Base-by-base conservation (phyloP, 2,113 vertebrate species). In the Periophthalmus modestus region DNA sequence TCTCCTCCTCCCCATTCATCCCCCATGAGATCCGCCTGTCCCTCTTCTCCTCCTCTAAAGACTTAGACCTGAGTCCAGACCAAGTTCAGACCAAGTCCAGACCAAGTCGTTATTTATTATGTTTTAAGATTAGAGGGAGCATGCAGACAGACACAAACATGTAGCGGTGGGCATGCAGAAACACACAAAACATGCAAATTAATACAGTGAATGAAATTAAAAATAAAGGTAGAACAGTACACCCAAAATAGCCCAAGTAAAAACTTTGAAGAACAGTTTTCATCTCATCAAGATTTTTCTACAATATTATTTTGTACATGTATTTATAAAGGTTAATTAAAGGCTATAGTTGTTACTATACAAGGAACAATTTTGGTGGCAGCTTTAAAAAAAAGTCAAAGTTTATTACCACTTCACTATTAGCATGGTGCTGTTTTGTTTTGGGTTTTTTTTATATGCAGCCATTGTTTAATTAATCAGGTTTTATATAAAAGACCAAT, bases 21-120 rank as follows among this genome's bases (percentile, higher is more conserved):
- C 92, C 91, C 84, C 82, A 90, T 1, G 89, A 91, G 81, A 93
- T 93, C 85, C 92, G 85, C 70, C 88, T 92, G 33, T 93, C 91
- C 71, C 90, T 93, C 85, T 91, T 94, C 72, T 93, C 92, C 71
- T 94, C 93, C 77, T 94, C 93, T 90, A 94, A 86, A 0, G 93
- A 94, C 80, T 92, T 94, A 86, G 90, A 93, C 71, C 90, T 88
- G 87, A 88, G 73, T 71, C 21, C 68, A 39, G 73, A 63, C 23
- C 69, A 36, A 63, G 59, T 61, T 78, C 66, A 2, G 28, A 5
- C 55, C 68, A 24, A 55, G 48, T 23, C 78, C 65, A 2, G 34
- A 4, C 52, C 70, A 39, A 47, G 48, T 23, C 39, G 63, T 21
- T 69, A 61, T 46, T 3, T 5, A 24, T 50, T 74, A 52, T 77